Conservation (phyloP, 2,888 invertebrate genomes). For the Clitarchus hookeri region DNA sequence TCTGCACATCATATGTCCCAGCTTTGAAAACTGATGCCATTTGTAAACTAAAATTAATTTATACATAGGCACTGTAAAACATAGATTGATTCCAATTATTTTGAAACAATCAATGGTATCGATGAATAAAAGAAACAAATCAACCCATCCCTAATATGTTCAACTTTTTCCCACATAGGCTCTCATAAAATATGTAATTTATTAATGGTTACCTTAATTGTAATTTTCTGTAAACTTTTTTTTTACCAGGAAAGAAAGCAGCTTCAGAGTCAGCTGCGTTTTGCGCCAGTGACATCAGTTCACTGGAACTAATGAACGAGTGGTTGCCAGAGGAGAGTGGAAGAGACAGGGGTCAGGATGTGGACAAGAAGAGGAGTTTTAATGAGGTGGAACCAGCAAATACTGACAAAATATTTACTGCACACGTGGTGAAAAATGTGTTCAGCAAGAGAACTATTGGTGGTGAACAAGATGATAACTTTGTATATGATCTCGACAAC, state of each 20-base stretch:
- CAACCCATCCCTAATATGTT: too few relatives aligned
- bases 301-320: constrained; percentile 6
- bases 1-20: too few relatives aligned
- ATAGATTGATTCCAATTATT: too few relatives aligned
- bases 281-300: neutral
- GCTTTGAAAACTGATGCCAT: too few relatives aligned
- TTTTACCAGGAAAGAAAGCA: neutral
- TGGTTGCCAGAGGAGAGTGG: neutral
- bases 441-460: neutral
- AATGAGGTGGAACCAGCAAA: neutral
- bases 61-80: too few relatives aligned
- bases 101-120: too few relatives aligned
- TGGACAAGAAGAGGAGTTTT: neutral
- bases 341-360: neutral
- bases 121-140: too few relatives aligned
- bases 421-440: too few relatives aligned
- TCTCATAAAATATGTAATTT: too few relatives aligned
- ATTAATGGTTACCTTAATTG: too few relatives aligned
- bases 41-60: too few relatives aligned
- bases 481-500: neutral
- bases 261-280: neutral
- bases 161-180: too few relatives aligned
- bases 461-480: neutral
- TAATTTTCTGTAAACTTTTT: neutral
- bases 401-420: neutral